Evolutionary conservation across 2,888 invertebrate species (phyloP).

Genomic region (Embidobia sp.): DNA sequence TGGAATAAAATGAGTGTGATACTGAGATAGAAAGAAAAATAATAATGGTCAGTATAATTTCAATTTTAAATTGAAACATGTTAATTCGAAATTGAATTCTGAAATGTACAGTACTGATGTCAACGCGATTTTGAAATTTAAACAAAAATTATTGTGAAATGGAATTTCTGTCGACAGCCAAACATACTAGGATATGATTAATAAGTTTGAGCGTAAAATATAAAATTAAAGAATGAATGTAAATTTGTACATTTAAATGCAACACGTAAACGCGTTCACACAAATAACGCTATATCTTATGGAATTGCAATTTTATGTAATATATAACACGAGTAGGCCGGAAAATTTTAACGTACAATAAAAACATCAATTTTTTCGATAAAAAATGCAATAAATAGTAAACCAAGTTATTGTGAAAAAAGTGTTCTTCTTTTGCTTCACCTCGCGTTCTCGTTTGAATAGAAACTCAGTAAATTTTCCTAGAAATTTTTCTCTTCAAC

Average conservation of each 20-base stretch:
- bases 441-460: conserved; percentile 12
- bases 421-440: conserved; percentile 21
- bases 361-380: conserved; percentile 47
- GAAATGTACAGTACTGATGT: not conserved
- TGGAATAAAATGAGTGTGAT: conserved; percentile 16
- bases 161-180: not conserved
- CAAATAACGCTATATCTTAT: conserved; percentile 10
- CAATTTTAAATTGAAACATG: conserved; percentile 7
- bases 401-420: conserved; percentile 36
- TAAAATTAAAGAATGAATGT: conserved; percentile 27
- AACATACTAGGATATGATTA: not conserved
- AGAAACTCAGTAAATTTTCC: conserved; percentile 29
- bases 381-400: conserved; percentile 37
- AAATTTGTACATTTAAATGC: conserved; percentile 24
- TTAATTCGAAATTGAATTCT: conserved; percentile 12
- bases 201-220: conserved; percentile 8
- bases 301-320: conserved; percentile 24
- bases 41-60: not conserved
- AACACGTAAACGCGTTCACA: conserved; percentile 19
- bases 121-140: not conserved
- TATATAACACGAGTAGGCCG: conserved; percentile 29
- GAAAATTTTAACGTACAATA: conserved; percentile 32
- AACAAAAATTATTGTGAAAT: not conserved
- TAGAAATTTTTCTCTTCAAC: conserved; percentile 26
- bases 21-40: not conserved